These are phyloP conservation scores for Cryptus viduatorius DNA, from an alignment of 2,888 invertebrate genomes.

Conservation along the genomic window DNA sequence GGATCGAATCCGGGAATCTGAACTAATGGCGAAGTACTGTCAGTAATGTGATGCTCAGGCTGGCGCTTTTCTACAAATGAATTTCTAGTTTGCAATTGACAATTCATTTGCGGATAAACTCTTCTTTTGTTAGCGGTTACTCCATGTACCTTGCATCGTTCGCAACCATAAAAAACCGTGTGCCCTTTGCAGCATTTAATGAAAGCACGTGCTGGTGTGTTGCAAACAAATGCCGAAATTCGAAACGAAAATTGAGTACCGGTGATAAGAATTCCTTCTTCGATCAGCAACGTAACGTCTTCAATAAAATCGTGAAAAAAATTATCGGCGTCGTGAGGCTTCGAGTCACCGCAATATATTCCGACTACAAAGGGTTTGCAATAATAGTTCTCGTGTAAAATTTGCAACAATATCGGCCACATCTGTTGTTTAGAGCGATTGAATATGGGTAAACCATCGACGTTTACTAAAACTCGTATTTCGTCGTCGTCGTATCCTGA, in stretches of 20 bases:
- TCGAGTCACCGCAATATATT: slow-evolving; percentile 60
- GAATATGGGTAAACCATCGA: slow-evolving; percentile 51
- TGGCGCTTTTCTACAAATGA: slow-evolving; percentile 58
- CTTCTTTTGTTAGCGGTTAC: slow-evolving; percentile 38
- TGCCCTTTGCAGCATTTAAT: slow-evolving; percentile 59
- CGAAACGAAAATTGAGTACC: slow-evolving; percentile 47
- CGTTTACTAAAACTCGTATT: slow-evolving; percentile 42
- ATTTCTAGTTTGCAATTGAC: slow-evolving; percentile 41
- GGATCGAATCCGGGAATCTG: slow-evolving; percentile 53
- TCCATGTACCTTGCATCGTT: slow-evolving; percentile 55
- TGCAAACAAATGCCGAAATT: slow-evolving; percentile 48
- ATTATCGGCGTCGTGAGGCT: slow-evolving; percentile 41
- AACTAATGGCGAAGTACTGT: slow-evolving; percentile 42
- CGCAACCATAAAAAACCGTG: slow-evolving; percentile 57
- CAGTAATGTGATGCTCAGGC: slow-evolving; percentile 51
- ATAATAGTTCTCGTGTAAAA: slow-evolving; percentile 40
- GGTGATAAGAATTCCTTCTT: slow-evolving; percentile 34
- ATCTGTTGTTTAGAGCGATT: slow-evolving; percentile 42
- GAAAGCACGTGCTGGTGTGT: slow-evolving; percentile 58
- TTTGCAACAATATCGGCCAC: slow-evolving; percentile 50
- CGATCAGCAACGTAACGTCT: slow-evolving; percentile 45
- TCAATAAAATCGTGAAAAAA: slow-evolving; percentile 57
- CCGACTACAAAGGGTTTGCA: slow-evolving; percentile 50
- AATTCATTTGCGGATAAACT: slow-evolving; percentile 33
- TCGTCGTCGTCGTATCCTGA: slow-evolving; percentile 28